A percentile compares a stretch with the other conserved stretches of the same genome.
These are phyloP conservation scores for Pycnonotus jocosus DNA, from an alignment of 2,113 vertebrate species.

Conservation along the genomic window DNA sequence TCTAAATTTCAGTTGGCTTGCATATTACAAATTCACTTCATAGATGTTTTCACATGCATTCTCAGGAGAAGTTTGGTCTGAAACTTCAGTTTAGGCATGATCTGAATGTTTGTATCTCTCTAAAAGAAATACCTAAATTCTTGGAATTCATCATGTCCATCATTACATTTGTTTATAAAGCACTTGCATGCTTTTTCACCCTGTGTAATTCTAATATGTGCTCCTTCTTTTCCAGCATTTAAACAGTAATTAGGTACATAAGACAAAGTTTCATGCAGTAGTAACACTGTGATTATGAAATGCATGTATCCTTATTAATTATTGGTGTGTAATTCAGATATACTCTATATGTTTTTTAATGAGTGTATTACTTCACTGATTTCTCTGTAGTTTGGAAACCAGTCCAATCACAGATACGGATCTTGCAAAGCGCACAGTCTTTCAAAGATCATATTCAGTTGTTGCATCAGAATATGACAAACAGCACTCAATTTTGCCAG, in stretches of 20 bases:
- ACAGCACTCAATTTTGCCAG: slow-evolving; percentile 92
- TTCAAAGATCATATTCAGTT: slow-evolving; percentile 96
- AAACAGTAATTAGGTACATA: not conserved
- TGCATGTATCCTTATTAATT: not conserved
- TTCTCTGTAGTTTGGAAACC: slow-evolving; percentile 85
- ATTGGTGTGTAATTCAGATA: not conserved
- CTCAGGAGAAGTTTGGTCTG: not conserved
- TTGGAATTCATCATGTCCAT: not conserved
- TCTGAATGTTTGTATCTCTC: not conserved
- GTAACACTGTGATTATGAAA: not conserved
- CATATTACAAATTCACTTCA: not conserved
- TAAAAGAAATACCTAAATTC: not conserved
- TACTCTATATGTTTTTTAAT: not conserved
- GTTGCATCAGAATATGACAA: slow-evolving; percentile 99
- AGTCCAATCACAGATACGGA: slow-evolving; percentile 98
- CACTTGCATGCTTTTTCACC: slow-evolving; percentile 19
- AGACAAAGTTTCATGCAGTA: not conserved
- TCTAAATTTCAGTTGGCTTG: slow-evolving; percentile 7
- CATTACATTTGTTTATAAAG: not conserved
- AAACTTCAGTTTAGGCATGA: not conserved
- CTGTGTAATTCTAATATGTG: not conserved
- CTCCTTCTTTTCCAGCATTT: not conserved
- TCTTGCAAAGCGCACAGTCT: slow-evolving; percentile 93
- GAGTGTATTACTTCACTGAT: not conserved
- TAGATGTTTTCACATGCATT: not conserved